phyloP scores from a whole-genome alignment of 2,888 invertebrate species.

The Helleia helle region DNA sequence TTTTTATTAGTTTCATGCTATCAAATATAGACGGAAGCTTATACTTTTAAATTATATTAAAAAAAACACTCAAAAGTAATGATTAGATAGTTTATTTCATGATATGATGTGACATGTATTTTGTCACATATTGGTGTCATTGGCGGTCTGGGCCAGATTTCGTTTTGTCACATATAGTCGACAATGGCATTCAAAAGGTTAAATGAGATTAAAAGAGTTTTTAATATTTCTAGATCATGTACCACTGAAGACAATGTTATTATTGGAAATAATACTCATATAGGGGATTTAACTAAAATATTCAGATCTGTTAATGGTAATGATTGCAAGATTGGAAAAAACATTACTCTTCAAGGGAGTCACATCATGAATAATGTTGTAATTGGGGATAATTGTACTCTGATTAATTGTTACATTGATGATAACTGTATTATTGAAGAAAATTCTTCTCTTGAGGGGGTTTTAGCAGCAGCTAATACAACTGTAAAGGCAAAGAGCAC shows the following conservation, averaged over 20 bases:
- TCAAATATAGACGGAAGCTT: no score
- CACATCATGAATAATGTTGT: constrained; percentile 83
- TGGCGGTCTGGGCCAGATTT: no score
- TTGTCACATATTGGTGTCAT: no score
- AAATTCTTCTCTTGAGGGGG: constrained; percentile 70
- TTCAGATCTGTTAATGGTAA: constrained; percentile 83
- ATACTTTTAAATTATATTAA: no score
- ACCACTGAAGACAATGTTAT: constrained; percentile 81
- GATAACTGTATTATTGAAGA: constrained; percentile 69
- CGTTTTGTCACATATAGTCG: no score
- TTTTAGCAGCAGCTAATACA: constrained; percentile 74
- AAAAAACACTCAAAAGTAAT: no score
- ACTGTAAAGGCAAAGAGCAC: constrained; percentile 43
- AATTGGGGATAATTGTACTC: constrained; percentile 78
- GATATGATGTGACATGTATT: no score
- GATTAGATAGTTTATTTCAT: no score
- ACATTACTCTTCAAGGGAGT: constrained; percentile 81
- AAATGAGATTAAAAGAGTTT: no score
- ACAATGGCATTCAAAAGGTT: no score
- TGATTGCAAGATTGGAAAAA: constrained; percentile 82
- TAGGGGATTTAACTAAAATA: constrained; percentile 78
- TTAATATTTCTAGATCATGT: constrained; percentile 52
- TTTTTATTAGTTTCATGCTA: no score
- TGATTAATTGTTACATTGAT: constrained; percentile 78
- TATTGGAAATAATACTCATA: constrained; percentile 79